Evolutionary conservation across 2,113 vertebrate species (phyloP).

Genomic region (Jaculus jaculus): DNA sequence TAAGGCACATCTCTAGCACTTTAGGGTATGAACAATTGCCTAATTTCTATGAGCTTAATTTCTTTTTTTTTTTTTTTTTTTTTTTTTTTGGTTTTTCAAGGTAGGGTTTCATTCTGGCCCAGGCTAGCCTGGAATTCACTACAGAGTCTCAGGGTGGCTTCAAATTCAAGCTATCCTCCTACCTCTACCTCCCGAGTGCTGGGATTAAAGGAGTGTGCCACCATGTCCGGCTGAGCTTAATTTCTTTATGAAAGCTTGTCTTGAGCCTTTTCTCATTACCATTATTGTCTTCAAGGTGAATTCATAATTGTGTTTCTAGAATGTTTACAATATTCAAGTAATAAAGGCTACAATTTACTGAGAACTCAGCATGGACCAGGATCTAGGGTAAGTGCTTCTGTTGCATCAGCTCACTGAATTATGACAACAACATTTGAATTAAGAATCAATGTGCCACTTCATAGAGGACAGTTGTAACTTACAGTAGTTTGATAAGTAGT

Average conservation of each 20-base stretch:
- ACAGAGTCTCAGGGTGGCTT: no score
- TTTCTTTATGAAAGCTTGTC: conserved; percentile 16
- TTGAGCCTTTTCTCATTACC: neutral
- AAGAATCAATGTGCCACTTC: conserved; percentile 47
- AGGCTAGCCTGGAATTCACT: no score
- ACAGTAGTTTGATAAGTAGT: conserved; percentile 16
- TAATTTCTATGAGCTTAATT: neutral
- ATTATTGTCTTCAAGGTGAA: conserved; percentile 33
- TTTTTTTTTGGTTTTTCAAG: no score
- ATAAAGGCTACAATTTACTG: conserved; percentile 31
- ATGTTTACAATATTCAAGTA: conserved; percentile 6
- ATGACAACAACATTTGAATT: conserved; percentile 45
- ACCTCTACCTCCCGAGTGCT: no score
- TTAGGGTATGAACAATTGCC: neutral
- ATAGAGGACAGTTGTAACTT: conserved; percentile 48
- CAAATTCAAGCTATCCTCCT: no score
- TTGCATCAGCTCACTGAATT: conserved; percentile 50
- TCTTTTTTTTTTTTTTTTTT: no score
- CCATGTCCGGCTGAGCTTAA: no score
- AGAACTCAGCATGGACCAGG: neutral
- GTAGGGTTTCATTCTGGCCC: no score
- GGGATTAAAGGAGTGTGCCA: no score
- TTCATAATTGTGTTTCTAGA: neutral
- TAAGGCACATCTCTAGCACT: neutral
- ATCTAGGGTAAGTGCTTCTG: conserved; percentile 44